Base-by-base conservation (phyloP, 1,140 invertebrate genomes). In the Megalonaias nervosa region DNA sequence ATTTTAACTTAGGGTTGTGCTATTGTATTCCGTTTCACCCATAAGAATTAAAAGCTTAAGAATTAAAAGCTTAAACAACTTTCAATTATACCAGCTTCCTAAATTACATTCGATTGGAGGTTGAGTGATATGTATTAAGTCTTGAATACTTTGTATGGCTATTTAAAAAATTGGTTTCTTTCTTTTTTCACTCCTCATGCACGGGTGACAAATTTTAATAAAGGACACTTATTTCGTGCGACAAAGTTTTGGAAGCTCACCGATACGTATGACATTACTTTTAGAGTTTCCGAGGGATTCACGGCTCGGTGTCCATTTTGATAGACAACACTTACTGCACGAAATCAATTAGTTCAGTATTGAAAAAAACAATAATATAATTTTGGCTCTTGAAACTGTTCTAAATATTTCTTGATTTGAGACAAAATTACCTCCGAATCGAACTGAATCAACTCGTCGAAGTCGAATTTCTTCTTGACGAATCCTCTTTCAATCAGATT, bases 401-500 rank as follows among this genome's bases (percentile, higher is more conserved):
- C 31, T 65, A 19, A 65, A 16, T 23, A 23, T 16, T 23, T 23
- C 1, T 14, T 16, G 15, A 65, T 65, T 14, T 26, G 0, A 5
- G 56, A 19, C 26, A 13, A 13, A n/a, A 55, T 75, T 80, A 82
- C 84, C 79, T 82, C 84, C 16, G 84, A 84, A 56, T 85, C 84
- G 61, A 76, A 85, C 31, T 82, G 77, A 13, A 79, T 67, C 9
- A 85, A 66, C 21, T 69, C 74, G 13, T 72, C 48, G 26, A 85
- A 82, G 19, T 57, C 59, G 59, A 79, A 76, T 2, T 74, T 74
- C 31, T 85, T 84, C 60, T 77, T 80, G 21, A 85, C 81, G 60
- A 81, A 81, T 19, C 84, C 84, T 70, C 77, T 70, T 60, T 84
- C 81, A 17, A 85, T 85, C 21, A 85, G 48, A 38, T 80, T 74